Percentiles rank a stretch among this genome's conserved stretches.
These are phyloP conservation scores for Cottoperca gobio DNA, from an alignment of 2,797 vertebrate species.

Conservation along the genomic window DNA sequence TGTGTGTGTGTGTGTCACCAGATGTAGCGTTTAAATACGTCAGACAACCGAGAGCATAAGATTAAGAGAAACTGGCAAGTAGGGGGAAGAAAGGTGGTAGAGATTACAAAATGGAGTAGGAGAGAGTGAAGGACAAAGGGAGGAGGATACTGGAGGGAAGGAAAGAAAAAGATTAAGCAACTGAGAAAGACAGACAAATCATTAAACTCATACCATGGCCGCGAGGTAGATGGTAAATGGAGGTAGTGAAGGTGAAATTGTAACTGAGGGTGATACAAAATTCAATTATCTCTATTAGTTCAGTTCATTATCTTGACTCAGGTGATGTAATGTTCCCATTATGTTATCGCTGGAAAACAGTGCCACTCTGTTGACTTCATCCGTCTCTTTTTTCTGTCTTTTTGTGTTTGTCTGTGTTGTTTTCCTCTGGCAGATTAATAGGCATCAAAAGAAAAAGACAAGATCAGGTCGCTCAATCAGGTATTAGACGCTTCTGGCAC, in stretches of 20 bases:
- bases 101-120: slow-evolving; percentile 13
- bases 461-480: slow-evolving; percentile 11
- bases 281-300: slow-evolving; percentile 68
- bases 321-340: slow-evolving; percentile 48
- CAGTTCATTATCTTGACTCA: slow-evolving; percentile 65
- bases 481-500: neutral
- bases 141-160: slow-evolving; percentile 38
- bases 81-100: neutral
- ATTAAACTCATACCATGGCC: slow-evolving; percentile 52
- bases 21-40: slow-evolving; percentile 1
- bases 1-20: neutral
- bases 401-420: neutral
- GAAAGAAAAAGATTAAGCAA: slow-evolving; percentile 44
- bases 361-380: slow-evolving; percentile 10
- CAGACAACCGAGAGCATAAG: neutral
- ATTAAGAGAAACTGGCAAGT: neutral
- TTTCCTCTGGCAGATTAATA: slow-evolving; percentile 7
- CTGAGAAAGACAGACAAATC: slow-evolving; percentile 54
- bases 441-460: slow-evolving; percentile 6
- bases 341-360: slow-evolving; percentile 18
- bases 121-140: slow-evolving; percentile 41
- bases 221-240: slow-evolving; percentile 49
- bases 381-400: neutral
- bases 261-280: slow-evolving; percentile 60
- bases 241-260: slow-evolving; percentile 61